Evolutionary conservation across 1,140 invertebrate genomes (phyloP).

Genomic region (Drosophila pseudoananassae): DNA sequence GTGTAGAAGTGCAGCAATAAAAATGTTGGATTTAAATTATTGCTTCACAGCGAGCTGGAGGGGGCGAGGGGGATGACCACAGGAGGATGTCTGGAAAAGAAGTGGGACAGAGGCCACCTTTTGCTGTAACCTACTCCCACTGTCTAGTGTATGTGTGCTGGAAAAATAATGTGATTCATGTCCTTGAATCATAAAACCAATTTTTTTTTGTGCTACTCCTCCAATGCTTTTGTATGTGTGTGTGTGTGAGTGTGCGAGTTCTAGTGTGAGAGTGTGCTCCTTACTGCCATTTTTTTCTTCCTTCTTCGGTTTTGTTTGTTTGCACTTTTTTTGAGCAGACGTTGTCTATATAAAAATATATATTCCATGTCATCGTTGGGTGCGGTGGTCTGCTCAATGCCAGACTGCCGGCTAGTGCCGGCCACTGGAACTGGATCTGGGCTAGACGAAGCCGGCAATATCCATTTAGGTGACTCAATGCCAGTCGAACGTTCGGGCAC

Average conservation of each 20-base stretch:
- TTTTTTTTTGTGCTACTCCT: constrained; percentile 74
- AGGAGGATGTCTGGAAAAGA: constrained; percentile 42
- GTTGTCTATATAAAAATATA: constrained; percentile 82
- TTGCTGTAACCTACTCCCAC: constrained; percentile 62
- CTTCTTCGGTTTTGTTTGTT: constrained; percentile 67
- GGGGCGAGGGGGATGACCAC: constrained; percentile 55
- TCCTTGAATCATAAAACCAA: constrained; percentile 82
- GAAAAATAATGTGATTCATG: constrained; percentile 83
- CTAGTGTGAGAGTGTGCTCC: constrained; percentile 58
- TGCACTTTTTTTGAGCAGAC: constrained; percentile 79
- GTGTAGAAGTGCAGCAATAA: constrained; percentile 73
- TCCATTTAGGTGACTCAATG: constrained; percentile 69
- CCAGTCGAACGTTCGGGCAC: constrained; percentile 42
- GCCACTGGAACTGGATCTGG: constrained; percentile 56
- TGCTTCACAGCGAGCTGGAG: constrained; percentile 71
- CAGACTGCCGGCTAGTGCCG: constrained; percentile 51
- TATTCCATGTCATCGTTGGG: constrained; percentile 69
- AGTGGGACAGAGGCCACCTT: constrained; percentile 40
- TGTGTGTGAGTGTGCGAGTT: constrained; percentile 50
- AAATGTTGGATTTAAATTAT: constrained; percentile 82
- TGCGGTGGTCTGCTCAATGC: constrained; percentile 67
- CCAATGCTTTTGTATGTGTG: constrained; percentile 32
- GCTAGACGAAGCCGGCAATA: constrained; percentile 64
- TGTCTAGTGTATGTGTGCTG: constrained; percentile 65
- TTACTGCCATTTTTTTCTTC: constrained; percentile 42